A percentile compares a stretch with the other conserved stretches of the same genome.
Conservation (phyloP, 2,113 vertebrate genomes). For the Stegostoma tigrinum region DNA sequence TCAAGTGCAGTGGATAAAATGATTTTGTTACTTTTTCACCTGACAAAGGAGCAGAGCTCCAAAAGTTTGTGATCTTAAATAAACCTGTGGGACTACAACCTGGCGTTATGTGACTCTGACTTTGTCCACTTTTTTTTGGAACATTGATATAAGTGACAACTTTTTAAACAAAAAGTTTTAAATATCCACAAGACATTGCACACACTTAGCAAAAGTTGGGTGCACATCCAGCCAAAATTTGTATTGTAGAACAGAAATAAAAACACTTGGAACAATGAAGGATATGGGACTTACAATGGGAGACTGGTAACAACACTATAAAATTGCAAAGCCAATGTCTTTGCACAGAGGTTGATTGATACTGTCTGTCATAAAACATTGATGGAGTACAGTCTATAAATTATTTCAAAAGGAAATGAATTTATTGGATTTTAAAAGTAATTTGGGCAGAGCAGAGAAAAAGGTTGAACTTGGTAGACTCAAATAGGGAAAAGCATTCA, state of each 20-base stretch:
- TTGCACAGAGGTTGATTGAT: background rate
- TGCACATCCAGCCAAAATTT: background rate
- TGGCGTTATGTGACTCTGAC: no score
- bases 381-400: background rate
- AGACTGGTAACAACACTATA: background rate
- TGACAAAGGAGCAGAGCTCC: no score
- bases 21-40: no score
- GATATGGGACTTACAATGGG: background rate
- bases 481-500: background rate
- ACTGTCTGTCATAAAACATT: background rate
- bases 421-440: background rate
- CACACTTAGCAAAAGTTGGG: background rate
- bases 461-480: background rate
- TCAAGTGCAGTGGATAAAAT: no score
- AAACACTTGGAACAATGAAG: background rate
- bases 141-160: background rate
- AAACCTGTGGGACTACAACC: no score
- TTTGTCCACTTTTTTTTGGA: background rate
- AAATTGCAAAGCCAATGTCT: background rate
- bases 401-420: background rate
- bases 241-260: background rate
- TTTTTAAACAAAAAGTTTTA: background rate
- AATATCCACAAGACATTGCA: background rate
- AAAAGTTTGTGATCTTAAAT: no score
- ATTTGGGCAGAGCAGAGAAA: background rate